Evolutionary conservation across 2,888 invertebrate genomes (phyloP).

Genomic region (Drosophila affinis): DNA sequence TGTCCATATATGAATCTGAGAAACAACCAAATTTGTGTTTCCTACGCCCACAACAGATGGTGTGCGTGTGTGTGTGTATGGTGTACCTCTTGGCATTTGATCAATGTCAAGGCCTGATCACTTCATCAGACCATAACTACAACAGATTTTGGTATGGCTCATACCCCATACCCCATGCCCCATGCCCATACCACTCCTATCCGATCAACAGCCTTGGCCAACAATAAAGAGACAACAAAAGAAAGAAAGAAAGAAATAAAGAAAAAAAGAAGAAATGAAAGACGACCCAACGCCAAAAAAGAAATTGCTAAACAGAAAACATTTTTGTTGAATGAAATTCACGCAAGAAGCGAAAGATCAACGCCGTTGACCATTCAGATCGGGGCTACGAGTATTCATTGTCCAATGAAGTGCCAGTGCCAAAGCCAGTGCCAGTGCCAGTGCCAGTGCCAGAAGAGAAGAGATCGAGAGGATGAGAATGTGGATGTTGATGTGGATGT

Average conservation of each 20-base stretch:
- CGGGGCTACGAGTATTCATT: conserved; percentile 5
- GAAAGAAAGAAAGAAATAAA: conserved; percentile 12
- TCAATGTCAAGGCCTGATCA: conserved; percentile 79
- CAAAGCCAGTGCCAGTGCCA: too few relatives aligned
- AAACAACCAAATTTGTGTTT: conserved; percentile 21
- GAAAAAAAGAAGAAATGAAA: conserved; percentile 16
- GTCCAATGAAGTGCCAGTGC: not conserved
- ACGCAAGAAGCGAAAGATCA: conserved; percentile 56
- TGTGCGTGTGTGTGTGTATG: not conserved
- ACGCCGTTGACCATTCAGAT: conserved; percentile 46
- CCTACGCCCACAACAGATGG: conserved; percentile 28
- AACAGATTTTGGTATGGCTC: conserved; percentile 27
- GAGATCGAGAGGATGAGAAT: conserved; percentile 32
- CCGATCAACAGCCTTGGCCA: conserved; percentile 53
- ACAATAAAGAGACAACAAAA: conserved; percentile 39
- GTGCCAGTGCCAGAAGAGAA: conserved; percentile 7
- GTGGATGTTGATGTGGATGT: conserved; percentile 44
- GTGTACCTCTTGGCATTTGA: conserved; percentile 30
- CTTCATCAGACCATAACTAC: conserved; percentile 62
- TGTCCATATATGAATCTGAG: not conserved
- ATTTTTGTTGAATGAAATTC: conserved; percentile 73
- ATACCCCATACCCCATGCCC: conserved; percentile 17
- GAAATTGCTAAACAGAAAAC: conserved; percentile 74
- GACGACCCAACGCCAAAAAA: conserved; percentile 59
- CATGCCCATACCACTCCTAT: not conserved